These are phyloP conservation scores for Calosoma granatense DNA, from an alignment of 1,140 invertebrate genomes.

Conservation along the genomic window DNA sequence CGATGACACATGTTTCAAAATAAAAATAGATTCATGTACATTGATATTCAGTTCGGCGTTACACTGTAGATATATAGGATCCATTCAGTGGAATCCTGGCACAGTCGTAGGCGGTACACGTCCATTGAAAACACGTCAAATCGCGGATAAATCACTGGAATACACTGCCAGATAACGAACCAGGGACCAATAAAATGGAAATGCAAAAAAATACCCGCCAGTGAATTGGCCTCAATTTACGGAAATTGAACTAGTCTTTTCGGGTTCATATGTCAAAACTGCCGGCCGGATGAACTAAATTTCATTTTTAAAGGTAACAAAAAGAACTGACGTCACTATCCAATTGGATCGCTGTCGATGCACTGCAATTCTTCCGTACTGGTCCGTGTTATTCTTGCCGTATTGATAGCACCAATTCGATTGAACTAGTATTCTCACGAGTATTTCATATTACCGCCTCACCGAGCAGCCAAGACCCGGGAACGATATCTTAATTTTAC, in stretches of 20 bases:
- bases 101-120: neutral
- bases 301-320: too few relatives aligned
- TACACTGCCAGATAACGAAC: neutral
- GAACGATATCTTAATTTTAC: too few relatives aligned
- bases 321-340: too few relatives aligned
- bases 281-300: too few relatives aligned
- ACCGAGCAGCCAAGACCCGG: too few relatives aligned
- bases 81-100: neutral
- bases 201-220: neutral
- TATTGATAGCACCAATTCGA: too few relatives aligned
- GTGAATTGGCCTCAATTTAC: neutral
- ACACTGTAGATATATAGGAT: neutral
- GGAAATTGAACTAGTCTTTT: neutral
- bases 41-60: neutral
- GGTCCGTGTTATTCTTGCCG: too few relatives aligned
- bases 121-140: conserved; percentile 2
- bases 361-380: too few relatives aligned
- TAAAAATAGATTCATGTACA: neutral
- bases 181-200: conserved; percentile 1
- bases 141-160: conserved; percentile 1
- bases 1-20: neutral
- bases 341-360: too few relatives aligned
- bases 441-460: too few relatives aligned
- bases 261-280: neutral
- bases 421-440: too few relatives aligned